Evolutionary conservation across 2,113 vertebrate species (phyloP).

Genomic region (Taxidea taxus): DNA sequence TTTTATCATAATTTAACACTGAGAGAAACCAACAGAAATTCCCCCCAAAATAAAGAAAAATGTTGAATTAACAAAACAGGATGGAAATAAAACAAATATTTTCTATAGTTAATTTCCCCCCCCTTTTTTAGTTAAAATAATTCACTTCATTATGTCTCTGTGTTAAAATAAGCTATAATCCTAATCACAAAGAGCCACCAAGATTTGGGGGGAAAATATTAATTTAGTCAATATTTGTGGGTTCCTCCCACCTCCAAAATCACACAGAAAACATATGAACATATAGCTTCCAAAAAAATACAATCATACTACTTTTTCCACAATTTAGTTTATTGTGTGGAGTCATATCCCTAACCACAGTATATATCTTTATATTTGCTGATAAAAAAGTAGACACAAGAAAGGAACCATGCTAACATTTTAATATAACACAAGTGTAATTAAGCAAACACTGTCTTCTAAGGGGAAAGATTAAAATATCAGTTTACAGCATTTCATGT

Average conservation of each 20-base stretch:
- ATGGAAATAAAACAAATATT: not conserved
- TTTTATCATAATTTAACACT: not conserved
- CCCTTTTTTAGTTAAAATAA: slow-evolving; percentile 30
- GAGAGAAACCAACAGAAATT: not conserved
- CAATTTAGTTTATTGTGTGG: not conserved
- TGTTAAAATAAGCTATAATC: not conserved
- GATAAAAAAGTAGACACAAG: slow-evolving; percentile 27
- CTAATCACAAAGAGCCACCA: not conserved
- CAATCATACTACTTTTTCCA: not conserved
- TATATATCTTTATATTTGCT: slow-evolving; percentile 5
- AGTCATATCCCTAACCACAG: not conserved
- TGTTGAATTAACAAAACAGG: not conserved
- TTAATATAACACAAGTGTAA: not conserved
- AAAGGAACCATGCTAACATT: slow-evolving; percentile 39
- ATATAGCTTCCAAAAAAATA: slow-evolving; percentile 13
- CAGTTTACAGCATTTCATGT: slow-evolving; percentile 17
- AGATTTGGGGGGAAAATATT: not conserved
- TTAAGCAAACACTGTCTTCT: slow-evolving; percentile 32
- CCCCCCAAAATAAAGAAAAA: not conserved
- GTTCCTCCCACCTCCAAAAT: not conserved
- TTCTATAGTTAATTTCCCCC: slow-evolving; percentile 11
- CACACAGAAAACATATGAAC: slow-evolving; percentile 12
- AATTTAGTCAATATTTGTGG: slow-evolving; percentile 5
- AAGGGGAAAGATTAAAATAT: slow-evolving; percentile 36
- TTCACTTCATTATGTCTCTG: not conserved